phyloP scores from a whole-genome alignment of 2,888 invertebrate species.

The Tetramorium bicarinatum region DNA sequence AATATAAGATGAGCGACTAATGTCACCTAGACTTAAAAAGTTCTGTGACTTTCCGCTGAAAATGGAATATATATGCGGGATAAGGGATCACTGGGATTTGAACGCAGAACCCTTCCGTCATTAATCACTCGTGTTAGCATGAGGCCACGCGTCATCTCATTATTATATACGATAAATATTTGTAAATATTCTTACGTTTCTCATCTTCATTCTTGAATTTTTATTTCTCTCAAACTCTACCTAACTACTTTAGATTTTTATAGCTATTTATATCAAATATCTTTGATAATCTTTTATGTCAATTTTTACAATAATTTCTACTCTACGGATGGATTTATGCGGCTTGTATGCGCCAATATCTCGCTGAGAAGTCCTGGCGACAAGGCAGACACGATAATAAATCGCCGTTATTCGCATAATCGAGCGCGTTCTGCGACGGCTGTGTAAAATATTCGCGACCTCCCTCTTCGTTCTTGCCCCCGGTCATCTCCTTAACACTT shows the following conservation, averaged over 20 bases:
- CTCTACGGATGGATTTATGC: not conserved
- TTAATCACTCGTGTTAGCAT: too few relatives aligned
- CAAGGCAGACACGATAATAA: conserved; percentile 31
- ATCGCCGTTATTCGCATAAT: conserved; percentile 39
- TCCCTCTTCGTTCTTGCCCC: not conserved
- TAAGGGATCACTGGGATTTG: too few relatives aligned
- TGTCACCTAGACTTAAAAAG: too few relatives aligned
- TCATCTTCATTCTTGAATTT: not conserved
- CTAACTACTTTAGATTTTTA: not conserved
- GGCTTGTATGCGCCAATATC: not conserved
- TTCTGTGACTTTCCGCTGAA: too few relatives aligned
- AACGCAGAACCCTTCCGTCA: too few relatives aligned
- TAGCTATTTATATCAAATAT: not conserved
- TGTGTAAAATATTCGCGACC: conserved; percentile 2
- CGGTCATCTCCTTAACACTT: not conserved
- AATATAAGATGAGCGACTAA: too few relatives aligned
- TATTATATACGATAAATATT: too few relatives aligned
- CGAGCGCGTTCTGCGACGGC: conserved; percentile 10
- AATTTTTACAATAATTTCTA: not conserved
- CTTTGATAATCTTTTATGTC: not conserved
- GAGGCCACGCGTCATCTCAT: too few relatives aligned
- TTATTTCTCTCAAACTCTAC: not conserved
- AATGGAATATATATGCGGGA: too few relatives aligned
- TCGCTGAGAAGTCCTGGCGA: not conserved
- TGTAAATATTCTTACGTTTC: not conserved